Evolutionary conservation across 2,888 invertebrate genomes (phyloP).

Genomic region (Eumerus sabulonum): DNA sequence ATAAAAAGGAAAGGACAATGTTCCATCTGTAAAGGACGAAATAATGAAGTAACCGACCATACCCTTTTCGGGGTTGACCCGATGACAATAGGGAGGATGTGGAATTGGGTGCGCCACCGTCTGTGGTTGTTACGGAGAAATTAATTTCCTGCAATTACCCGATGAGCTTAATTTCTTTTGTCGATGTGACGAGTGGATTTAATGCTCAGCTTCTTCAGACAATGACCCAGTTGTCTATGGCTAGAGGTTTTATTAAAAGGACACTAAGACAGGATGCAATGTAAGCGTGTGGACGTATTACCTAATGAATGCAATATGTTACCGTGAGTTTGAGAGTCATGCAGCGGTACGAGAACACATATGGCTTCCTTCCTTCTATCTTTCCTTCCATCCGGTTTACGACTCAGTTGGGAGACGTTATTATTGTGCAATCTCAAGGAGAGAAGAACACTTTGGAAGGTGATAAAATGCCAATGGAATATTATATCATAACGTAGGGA

Average conservation of each 20-base stretch:
- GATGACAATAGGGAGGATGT: slow-evolving; percentile 12
- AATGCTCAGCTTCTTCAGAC: slow-evolving; percentile 40
- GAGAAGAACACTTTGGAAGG: slow-evolving; percentile 35
- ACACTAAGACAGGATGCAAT: slow-evolving; percentile 44
- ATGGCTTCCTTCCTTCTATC: too few relatives aligned
- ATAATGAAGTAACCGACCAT: neutral
- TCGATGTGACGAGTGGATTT: slow-evolving; percentile 62
- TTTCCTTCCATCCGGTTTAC: slow-evolving; percentile 19
- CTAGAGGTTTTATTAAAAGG: slow-evolving; percentile 53
- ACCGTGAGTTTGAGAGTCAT: slow-evolving; percentile 8
- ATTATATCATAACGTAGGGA: slow-evolving; percentile 53
- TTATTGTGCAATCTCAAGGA: slow-evolving; percentile 19
- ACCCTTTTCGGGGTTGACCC: neutral
- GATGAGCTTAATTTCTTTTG: slow-evolving; percentile 64
- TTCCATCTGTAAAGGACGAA: too few relatives aligned
- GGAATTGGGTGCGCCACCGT: neutral
- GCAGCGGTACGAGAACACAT: too few relatives aligned
- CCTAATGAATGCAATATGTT: slow-evolving; percentile 63
- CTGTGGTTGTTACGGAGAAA: slow-evolving; percentile 53
- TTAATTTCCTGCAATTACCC: slow-evolving; percentile 65
- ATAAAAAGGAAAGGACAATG: too few relatives aligned
- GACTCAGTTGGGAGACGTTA: slow-evolving; percentile 41
- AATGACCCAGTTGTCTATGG: slow-evolving; percentile 42
- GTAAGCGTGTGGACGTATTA: slow-evolving; percentile 12
- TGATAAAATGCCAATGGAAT: slow-evolving; percentile 47